A percentile compares a stretch with the other conserved stretches of the same genome.
phyloP scores from a whole-genome alignment of 2,113 vertebrate genomes.

The Chlamydotis undulata region DNA sequence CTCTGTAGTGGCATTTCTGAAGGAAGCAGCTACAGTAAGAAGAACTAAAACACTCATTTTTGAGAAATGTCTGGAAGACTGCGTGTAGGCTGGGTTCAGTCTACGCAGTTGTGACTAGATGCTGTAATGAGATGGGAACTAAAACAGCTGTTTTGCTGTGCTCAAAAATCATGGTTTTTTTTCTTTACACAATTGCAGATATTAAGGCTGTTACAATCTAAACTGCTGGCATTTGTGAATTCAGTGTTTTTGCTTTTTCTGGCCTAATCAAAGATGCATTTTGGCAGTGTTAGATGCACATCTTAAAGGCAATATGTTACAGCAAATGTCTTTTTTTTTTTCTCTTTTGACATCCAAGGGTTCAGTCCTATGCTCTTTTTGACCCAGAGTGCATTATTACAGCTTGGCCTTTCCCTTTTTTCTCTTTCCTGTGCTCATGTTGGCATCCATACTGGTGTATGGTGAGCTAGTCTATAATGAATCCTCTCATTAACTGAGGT shows the following conservation, averaged over 20 bases:
- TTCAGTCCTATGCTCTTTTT: background rate
- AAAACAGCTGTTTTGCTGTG: background rate
- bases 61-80: background rate
- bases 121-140: background rate
- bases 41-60: background rate
- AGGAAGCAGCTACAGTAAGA: background rate
- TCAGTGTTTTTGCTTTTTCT: background rate
- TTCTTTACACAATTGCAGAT: background rate
- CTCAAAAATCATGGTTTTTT: background rate
- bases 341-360: background rate
- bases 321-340: background rate
- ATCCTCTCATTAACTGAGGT: background rate
- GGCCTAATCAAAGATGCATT: background rate
- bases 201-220: background rate
- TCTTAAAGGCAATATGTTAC: background rate
- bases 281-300: background rate
- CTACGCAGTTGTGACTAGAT: background rate
- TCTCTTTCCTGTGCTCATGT: background rate
- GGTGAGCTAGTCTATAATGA: background rate
- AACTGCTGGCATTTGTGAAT: background rate
- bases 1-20: background rate
- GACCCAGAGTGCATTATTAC: background rate
- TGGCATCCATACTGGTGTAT: background rate
- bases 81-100: background rate
- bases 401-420: background rate